These are phyloP conservation scores for Hypocryptadius cinnamomeus DNA, from an alignment of 2,113 vertebrate genomes.

Conservation along the genomic window DNA sequence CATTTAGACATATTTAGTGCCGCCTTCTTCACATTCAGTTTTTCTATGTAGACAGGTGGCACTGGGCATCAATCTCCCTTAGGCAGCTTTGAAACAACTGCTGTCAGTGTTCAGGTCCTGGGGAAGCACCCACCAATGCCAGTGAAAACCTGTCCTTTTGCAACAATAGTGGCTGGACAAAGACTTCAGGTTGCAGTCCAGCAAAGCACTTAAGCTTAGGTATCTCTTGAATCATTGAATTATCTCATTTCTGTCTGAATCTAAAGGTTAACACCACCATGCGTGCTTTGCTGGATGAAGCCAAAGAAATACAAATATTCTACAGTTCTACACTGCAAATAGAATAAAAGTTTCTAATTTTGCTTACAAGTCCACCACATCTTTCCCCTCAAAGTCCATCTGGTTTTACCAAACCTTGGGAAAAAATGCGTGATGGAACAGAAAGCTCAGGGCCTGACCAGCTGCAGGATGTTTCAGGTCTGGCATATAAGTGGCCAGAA, in stretches of 20 bases:
- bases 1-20: neutral
- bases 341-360: neutral
- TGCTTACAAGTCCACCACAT: neutral
- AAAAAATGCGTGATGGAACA: neutral
- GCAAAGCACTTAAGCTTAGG: neutral
- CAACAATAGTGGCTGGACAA: neutral
- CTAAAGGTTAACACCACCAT: neutral
- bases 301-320: neutral
- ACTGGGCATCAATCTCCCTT: neutral
- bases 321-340: neutral
- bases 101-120: neutral
- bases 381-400: neutral
- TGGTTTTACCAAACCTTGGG: neutral
- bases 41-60: neutral
- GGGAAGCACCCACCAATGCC: neutral
- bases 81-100: neutral
- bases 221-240: neutral
- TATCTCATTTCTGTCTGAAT: neutral
- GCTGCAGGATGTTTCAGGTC: neutral
- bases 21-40: neutral
- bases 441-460: neutral
- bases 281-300: neutral
- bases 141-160: neutral
- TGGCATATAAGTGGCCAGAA: neutral
- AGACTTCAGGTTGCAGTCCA: neutral